These are phyloP conservation scores for Embidobia sp. DNA, from an alignment of 2,888 invertebrate species.

Conservation along the genomic window DNA sequence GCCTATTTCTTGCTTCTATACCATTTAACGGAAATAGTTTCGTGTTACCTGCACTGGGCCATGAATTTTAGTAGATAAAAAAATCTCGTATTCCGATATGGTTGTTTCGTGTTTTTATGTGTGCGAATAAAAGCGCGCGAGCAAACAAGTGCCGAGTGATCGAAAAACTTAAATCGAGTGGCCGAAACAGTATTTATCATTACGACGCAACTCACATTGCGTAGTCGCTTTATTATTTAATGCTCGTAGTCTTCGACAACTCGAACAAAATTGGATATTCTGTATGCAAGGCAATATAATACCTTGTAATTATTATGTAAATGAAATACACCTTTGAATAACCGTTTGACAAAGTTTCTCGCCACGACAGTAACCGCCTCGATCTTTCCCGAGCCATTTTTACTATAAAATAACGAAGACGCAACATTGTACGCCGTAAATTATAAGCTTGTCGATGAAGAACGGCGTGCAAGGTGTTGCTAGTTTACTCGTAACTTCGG, in stretches of 20 bases:
- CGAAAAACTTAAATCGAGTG: neutral
- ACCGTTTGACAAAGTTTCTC: slow-evolving; percentile 61
- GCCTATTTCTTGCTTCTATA: slow-evolving; percentile 4
- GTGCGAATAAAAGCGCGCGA: neutral
- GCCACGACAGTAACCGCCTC: slow-evolving; percentile 33
- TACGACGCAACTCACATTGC: slow-evolving; percentile 19
- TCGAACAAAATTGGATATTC: slow-evolving; percentile 58
- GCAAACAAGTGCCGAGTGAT: neutral
- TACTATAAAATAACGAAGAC: slow-evolving; percentile 11
- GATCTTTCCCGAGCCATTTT: slow-evolving; percentile 35
- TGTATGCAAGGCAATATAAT: slow-evolving; percentile 63
- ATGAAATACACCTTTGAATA: slow-evolving; percentile 65
- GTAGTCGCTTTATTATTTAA: slow-evolving; percentile 17
- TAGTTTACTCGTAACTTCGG: neutral
- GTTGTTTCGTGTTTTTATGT: neutral
- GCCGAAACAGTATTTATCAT: neutral
- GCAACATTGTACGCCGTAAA: slow-evolving; percentile 7
- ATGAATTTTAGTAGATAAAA: slow-evolving; percentile 21
- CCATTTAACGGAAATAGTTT: slow-evolving; percentile 7
- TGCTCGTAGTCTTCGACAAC: slow-evolving; percentile 42
- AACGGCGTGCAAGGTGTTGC: neutral
- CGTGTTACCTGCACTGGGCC: neutral
- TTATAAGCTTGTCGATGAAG: neutral
- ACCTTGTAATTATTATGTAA: slow-evolving; percentile 70
- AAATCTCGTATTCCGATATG: neutral